phyloP scores from a whole-genome alignment of 2,113 vertebrate genomes.

The Heterotis niloticus region DNA sequence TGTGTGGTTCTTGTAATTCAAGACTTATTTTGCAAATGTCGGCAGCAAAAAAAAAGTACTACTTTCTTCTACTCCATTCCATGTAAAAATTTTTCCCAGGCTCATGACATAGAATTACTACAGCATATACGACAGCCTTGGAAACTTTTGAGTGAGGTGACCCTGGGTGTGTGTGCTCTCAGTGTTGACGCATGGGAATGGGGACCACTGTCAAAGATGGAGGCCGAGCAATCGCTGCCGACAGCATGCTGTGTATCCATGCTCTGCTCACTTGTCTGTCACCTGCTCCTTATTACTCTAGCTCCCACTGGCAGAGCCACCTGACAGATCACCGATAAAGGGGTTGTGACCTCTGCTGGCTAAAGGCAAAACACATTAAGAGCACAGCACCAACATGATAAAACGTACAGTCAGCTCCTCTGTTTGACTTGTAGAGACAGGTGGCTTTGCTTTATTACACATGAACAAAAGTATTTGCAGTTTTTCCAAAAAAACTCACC shows the following conservation, averaged over 20 bases:
- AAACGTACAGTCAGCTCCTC: neutral
- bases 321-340: slow-evolving; percentile 27
- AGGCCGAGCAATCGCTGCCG: neutral
- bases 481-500: too few relatives aligned
- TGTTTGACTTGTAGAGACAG: neutral
- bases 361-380: slow-evolving; percentile 10
- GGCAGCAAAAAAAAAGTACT: too few relatives aligned
- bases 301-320: slow-evolving; percentile 11
- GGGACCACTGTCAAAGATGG: neutral
- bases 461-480: too few relatives aligned
- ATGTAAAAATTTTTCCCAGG: too few relatives aligned
- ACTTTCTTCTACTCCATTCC: too few relatives aligned
- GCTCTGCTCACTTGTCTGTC: slow-evolving; percentile 1
- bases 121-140: neutral
- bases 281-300: slow-evolving; percentile 12
- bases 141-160: neutral
- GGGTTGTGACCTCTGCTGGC: slow-evolving; percentile 27
- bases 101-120: too few relatives aligned
- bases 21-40: too few relatives aligned
- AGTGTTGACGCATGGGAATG: neutral
- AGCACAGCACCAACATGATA: neutral
- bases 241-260: neutral
- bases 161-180: slow-evolving; percentile 7
- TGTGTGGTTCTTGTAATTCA: neutral
- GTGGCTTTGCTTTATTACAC: neutral